Conservation (phyloP, 2,888 invertebrate species). For the Seira ritae region DNA sequence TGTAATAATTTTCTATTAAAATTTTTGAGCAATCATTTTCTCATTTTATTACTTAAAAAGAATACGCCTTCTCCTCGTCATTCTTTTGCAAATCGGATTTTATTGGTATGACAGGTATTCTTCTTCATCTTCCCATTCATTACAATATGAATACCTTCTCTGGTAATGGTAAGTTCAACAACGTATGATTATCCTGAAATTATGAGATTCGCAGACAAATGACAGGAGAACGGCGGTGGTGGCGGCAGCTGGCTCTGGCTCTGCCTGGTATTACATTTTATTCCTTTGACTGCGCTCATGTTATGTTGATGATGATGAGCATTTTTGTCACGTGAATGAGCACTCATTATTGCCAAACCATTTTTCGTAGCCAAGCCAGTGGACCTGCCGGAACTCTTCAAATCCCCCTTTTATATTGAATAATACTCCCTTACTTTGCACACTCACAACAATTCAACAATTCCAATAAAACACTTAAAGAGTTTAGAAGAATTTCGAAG, state of each 20-base stretch:
- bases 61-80: slow-evolving; percentile 36
- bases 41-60: no score
- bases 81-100: background rate
- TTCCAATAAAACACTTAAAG: slow-evolving; percentile 37
- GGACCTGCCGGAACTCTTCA: slow-evolving; percentile 54
- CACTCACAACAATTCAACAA: slow-evolving; percentile 25
- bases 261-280: no score
- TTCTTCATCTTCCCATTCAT: no score
- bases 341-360: slow-evolving; percentile 36
- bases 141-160: slow-evolving; percentile 1
- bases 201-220: background rate
- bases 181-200: no score
- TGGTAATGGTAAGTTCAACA: no score
- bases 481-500: slow-evolving; percentile 33
- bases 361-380: slow-evolving; percentile 41
- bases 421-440: no score
- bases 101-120: slow-evolving; percentile 39
- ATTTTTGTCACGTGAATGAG: slow-evolving; percentile 48
- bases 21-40: no score
- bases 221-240: background rate
- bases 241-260: no score
- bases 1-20: no score
- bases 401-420: slow-evolving; percentile 28
- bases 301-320: slow-evolving; percentile 19
- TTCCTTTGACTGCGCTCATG: no score